Base-by-base conservation (phyloP, 2,113 vertebrate species). In the Centropus bengalensis region DNA sequence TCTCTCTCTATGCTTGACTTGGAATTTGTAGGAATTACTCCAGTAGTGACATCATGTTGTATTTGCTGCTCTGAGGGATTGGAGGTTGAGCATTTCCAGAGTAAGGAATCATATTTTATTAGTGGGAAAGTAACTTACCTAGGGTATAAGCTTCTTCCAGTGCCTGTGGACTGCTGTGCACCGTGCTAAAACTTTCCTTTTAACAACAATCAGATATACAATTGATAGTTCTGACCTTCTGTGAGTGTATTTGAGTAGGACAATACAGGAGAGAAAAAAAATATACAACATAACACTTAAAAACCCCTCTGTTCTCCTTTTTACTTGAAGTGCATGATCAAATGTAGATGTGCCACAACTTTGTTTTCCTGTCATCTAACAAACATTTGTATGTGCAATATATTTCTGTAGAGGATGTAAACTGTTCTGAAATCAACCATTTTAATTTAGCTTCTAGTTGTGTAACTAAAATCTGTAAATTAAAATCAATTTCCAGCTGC, bases 101-200 rank as follows among this genome's bases (percentile, higher is more conserved):
- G 79, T 87, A 94, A 81, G 45, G 17, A 91, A 89, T 76, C 73
- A 82, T 87, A 27, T 89, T 95, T 93, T 92, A 82, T 94, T 89
- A 85, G 89, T 82, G 26, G 32, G 16, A 52, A 87, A 67, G 5
- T 76, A 49, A 66, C 36, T 96, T 79, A 74, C 15, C 6, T 20
- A 79, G 59, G 22, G 17, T 44, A 30, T 9, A 15, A 26, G 32
- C 33, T 86, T 68, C 36, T 89, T 82, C 70, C 32, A 38, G 27
- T 76, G 71, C 24, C 33, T 69, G 26, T 49, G 24, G n/a, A 16
- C 22, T 68, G 8, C 64, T 79, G 36, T 28, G 47, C 6, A 15
- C 27, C 12, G 82, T 66, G 33, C 7, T 56, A 76, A 87, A 84
- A 45, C 62, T 86, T 92, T 69, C 30, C 76, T 69, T 32, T 58